Evolutionary conservation across 2,888 invertebrate species (phyloP).

Genomic region (Papilio demoleus): DNA sequence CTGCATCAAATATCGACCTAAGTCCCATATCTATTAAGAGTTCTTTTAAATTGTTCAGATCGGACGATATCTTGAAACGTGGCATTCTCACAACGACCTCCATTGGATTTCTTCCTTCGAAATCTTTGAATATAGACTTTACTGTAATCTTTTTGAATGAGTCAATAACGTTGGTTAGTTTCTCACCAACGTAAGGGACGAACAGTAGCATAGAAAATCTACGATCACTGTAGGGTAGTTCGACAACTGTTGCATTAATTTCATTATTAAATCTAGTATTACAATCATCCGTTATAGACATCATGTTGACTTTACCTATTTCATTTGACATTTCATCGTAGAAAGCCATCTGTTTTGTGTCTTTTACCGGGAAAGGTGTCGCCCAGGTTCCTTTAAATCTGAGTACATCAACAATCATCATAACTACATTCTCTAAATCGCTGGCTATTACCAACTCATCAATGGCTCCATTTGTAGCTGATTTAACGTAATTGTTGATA

Average conservation of each 20-base stretch:
- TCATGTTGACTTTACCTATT: slow-evolving; percentile 66
- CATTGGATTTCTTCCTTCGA: slow-evolving; percentile 63
- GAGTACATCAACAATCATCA: slow-evolving; percentile 67
- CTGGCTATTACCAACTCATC: slow-evolving; percentile 62
- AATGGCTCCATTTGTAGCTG: slow-evolving; percentile 63
- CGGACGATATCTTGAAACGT: slow-evolving; percentile 82
- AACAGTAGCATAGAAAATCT: slow-evolving; percentile 86
- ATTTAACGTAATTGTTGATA: slow-evolving; percentile 64
- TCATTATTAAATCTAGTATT: slow-evolving; percentile 51
- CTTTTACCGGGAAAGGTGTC: slow-evolving; percentile 54
- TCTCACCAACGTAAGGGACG: slow-evolving; percentile 78
- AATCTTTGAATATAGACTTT: slow-evolving; percentile 70
- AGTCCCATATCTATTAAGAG: slow-evolving; percentile 71
- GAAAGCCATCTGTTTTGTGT: slow-evolving; percentile 62
- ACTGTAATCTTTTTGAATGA: slow-evolving; percentile 74
- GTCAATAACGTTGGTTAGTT: slow-evolving; percentile 72
- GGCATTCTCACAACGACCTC: slow-evolving; percentile 83
- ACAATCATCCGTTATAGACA: slow-evolving; percentile 57
- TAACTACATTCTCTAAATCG: slow-evolving; percentile 57
- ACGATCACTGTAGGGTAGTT: slow-evolving; percentile 66
- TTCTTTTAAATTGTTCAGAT: slow-evolving; percentile 73
- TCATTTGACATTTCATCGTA: slow-evolving; percentile 58
- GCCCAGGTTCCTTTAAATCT: slow-evolving; percentile 73
- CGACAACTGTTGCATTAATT: slow-evolving; percentile 61
- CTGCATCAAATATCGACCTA: slow-evolving; percentile 60